phyloP scores from a whole-genome alignment of 2,797 vertebrate genomes.

The Chelonia mydas region DNA sequence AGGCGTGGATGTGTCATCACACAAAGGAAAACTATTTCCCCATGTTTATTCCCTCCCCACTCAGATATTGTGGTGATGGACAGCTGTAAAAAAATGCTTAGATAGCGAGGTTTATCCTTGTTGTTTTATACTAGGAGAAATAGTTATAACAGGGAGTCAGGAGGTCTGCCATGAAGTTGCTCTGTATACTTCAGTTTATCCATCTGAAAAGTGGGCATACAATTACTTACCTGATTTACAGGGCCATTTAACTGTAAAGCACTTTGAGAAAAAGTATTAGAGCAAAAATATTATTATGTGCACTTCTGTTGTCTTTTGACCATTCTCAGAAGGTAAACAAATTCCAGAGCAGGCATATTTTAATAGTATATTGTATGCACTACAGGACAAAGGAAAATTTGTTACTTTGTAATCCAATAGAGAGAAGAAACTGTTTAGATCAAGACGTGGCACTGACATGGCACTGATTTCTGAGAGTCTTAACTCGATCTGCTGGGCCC shows the following conservation, averaged over 20 bases:
- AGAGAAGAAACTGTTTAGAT: background rate
- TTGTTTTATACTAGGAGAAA: background rate
- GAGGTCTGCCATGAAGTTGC: background rate
- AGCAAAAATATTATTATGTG: background rate
- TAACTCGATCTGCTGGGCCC: background rate
- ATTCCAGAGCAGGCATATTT: background rate
- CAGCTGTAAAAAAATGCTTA: background rate
- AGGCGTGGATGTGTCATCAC: too few relatives aligned
- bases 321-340: constrained; percentile 21
- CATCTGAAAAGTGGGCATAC: background rate
- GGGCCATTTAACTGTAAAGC: background rate
- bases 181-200: background rate
- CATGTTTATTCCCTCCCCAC: too few relatives aligned
- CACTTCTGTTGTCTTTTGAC: background rate
- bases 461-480: background rate
- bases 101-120: background rate
- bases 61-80: background rate
- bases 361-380: background rate
- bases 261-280: background rate
- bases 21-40: too few relatives aligned
- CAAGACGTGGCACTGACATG: background rate
- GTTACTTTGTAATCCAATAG: background rate
- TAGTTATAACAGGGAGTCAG: background rate
- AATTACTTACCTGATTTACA: background rate
- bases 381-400: background rate